A percentile compares a stretch with the other conserved stretches of the same genome.
Evolutionary conservation across 2,888 invertebrate species (phyloP).

Genomic region (Agrilus mali): DNA sequence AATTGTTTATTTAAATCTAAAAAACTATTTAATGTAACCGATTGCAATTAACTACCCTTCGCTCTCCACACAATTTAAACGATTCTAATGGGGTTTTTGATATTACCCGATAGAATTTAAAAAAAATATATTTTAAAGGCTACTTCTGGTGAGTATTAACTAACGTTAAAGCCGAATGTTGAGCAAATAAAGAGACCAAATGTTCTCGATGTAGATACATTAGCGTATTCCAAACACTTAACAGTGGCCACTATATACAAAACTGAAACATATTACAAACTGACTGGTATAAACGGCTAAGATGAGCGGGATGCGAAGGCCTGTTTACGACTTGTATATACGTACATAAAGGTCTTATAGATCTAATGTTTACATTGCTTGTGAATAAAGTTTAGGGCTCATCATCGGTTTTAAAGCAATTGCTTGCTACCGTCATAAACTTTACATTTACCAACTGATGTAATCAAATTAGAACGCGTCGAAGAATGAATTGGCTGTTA

Average conservation of each 20-base stretch:
- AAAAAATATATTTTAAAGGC: no score
- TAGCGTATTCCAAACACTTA: conserved; percentile 30
- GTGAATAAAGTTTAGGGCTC: conserved; percentile 30
- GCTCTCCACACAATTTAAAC: no score
- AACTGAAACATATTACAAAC: conserved; percentile 30
- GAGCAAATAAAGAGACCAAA: conserved; percentile 20
- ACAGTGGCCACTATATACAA: conserved; percentile 15
- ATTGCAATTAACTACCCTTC: no score
- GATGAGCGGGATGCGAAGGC: conserved; percentile 12
- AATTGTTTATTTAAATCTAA: no score
- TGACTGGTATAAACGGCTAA: conserved; percentile 30
- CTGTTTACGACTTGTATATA: neutral
- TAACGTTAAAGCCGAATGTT: neutral
- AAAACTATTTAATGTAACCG: no score
- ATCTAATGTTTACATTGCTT: conserved; percentile 1
- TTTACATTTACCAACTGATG: conserved; percentile 6
- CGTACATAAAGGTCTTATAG: no score
- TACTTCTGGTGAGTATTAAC: no score
- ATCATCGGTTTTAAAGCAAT: conserved; percentile 24
- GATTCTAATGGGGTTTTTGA: no score
- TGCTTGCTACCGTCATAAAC: conserved; percentile 7
- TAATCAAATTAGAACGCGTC: conserved; percentile 1
- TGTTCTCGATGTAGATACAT: conserved; percentile 28
- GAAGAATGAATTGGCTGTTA: no score
- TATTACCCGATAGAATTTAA: no score